A percentile compares a stretch with the other conserved stretches of the same genome.
Conservation (phyloP, 2,888 invertebrate species). For the Microctonus hyperodae region DNA sequence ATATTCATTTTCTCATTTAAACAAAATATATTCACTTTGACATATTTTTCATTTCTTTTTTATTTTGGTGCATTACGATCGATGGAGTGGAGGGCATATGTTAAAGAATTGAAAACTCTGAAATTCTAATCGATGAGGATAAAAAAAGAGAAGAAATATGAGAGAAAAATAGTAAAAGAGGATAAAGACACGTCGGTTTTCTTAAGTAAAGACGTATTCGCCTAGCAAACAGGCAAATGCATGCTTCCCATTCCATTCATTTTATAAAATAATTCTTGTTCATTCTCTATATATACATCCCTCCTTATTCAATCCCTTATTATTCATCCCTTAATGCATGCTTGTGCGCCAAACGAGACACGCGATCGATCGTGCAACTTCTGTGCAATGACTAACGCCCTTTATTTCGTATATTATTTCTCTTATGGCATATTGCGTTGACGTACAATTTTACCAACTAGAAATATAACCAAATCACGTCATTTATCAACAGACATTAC, state of each 20-base stretch:
- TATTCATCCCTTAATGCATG: conserved; percentile 18
- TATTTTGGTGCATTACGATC: background rate
- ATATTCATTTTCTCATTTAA: no score
- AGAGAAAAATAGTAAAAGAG: background rate
- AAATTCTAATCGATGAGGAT: background rate
- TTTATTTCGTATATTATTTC: conserved; percentile 14
- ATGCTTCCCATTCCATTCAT: background rate
- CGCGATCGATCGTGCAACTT: conserved; percentile 18
- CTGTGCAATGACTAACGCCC: conserved; percentile 16
- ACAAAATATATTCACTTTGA: no score
- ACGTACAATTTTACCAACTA: conserved; percentile 6
- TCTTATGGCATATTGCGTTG: background rate
- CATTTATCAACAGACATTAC: background rate
- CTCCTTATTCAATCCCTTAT: conserved; percentile 9
- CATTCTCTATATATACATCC: background rate
- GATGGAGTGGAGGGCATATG: background rate
- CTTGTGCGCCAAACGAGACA: conserved; percentile 9
- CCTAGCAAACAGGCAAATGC: background rate
- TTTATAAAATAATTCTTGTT: background rate
- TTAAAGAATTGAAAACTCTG: background rate
- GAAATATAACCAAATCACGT: background rate
- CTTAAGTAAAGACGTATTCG: background rate
- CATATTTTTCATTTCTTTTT: background rate
- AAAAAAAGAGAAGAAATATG: background rate
- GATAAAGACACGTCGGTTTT: background rate